Base-by-base conservation (phyloP, 53 echinoderm and acorn worm genomes). In the Temnopleurus reevesii region DNA sequence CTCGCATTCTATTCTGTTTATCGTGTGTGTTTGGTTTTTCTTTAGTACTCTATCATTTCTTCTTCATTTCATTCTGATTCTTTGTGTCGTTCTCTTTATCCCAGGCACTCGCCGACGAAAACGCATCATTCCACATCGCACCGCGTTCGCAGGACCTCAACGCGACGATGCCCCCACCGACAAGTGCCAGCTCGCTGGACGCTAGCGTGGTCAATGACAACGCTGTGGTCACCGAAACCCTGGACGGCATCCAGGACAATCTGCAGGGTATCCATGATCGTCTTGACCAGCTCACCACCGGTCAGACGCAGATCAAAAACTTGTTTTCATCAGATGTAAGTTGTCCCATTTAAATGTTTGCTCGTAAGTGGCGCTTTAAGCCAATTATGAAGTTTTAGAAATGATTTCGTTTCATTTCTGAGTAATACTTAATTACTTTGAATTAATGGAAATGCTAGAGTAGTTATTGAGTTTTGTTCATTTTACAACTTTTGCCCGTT, bases 131-230 rank as follows among this genome's bases (percentile, higher is more conserved):
- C 86, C 46, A 87, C 36, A 80, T 92, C 18, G 92, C 85, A 18
- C 90, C 92, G 26, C 86, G 93, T 27, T 90, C 93, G 34, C 93
- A 93, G 47, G 90, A 77, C 10, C 30, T 92, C 4, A 93, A 93
- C 66, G 88, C 77, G 8, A 93, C 93, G 2, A 45, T 34, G 30
- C 57, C 86, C 60, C 55, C 86, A 35, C 58, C 93, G 4, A 88
- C 81, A 28, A 65, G 66, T 87, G 71, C 49, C 49, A 87, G 88
- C 24, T 71, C 88, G 5, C 1, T 66, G 66, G 88, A 87, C 46
- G 53, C 51, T 1, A 87, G 88, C 71, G 51, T 34, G 30, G 1
- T 59, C 26, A 59, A 86, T 46, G 86, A 86, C 86, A 87, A 87
- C 30, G 88, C 79, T 9, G 81, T 90, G 28, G 64, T 86, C 25